A percentile compares a stretch with the other conserved stretches of the same genome.
Conservation (phyloP, 2,113 vertebrate species). For the Heteronetta atricapilla region DNA sequence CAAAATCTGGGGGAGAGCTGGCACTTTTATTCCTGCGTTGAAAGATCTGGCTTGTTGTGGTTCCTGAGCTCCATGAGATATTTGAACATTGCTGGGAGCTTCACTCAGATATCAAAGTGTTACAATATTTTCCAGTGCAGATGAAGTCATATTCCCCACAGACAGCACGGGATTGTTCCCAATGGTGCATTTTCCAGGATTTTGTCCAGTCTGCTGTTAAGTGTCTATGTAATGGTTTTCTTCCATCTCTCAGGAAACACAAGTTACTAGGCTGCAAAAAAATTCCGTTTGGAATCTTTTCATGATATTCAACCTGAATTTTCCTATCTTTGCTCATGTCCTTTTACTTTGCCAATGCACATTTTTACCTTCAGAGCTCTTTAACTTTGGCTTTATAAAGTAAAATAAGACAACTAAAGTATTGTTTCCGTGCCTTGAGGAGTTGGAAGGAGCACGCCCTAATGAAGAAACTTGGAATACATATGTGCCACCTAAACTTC, state of each 20-base stretch:
- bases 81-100: not conserved
- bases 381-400: not conserved
- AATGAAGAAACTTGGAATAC: not conserved
- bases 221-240: not conserved
- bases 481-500: not conserved
- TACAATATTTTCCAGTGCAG: not conserved
- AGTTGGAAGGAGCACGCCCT: not conserved
- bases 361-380: not conserved
- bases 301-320: not conserved
- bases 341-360: not conserved
- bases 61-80: not conserved
- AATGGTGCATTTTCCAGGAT: conserved; percentile 5
- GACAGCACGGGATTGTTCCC: conserved; percentile 13
- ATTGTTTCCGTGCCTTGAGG: not conserved
- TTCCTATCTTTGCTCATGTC: not conserved
- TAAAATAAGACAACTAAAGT: not conserved
- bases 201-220: conserved; percentile 6
- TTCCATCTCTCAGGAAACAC: not conserved
- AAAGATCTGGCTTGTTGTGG: not conserved
- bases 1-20: not conserved
- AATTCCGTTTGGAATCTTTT: not conserved
- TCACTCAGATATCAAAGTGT: not conserved
- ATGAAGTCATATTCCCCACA: not conserved
- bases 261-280: not conserved
- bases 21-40: not conserved